phyloP scores from a whole-genome alignment of 2,113 vertebrate species.

The Prunella himalayana region DNA sequence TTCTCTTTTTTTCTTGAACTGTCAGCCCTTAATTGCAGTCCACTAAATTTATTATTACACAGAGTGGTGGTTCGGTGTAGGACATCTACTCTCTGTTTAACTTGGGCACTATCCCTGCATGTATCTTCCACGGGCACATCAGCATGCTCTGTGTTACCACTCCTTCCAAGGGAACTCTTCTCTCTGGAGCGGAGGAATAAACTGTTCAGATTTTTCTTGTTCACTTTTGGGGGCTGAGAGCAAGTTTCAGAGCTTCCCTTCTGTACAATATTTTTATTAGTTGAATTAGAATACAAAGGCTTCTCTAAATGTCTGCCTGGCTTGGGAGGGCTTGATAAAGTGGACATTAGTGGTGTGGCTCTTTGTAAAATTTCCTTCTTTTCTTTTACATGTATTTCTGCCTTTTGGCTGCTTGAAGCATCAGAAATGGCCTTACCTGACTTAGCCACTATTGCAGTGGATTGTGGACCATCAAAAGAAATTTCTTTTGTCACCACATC shows the following conservation, averaged over 20 bases:
- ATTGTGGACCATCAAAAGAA: background rate
- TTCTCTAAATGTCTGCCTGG: background rate
- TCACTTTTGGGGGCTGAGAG: background rate
- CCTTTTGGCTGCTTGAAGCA: background rate
- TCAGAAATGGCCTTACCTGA: background rate
- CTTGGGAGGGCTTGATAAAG: background rate
- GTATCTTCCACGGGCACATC: background rate
- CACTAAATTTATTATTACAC: background rate
- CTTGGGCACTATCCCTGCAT: background rate
- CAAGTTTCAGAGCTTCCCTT: background rate
- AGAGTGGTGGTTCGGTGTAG: background rate
- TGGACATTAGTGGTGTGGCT: background rate
- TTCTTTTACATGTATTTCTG: background rate
- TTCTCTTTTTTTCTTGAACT: background rate
- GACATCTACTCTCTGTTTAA: background rate
- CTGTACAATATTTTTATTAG: background rate
- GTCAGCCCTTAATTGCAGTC: background rate
- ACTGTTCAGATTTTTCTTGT: background rate
- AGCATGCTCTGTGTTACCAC: background rate
- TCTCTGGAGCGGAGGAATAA: background rate
- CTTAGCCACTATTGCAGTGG: background rate
- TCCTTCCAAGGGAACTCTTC: background rate
- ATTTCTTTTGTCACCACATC: background rate
- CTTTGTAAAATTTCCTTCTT: background rate
- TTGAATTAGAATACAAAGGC: background rate